Evolutionary conservation across 2,888 invertebrate species (phyloP), one percentile per base, ranked within the genome.

Genomic region (Philaethria dido): DNA sequence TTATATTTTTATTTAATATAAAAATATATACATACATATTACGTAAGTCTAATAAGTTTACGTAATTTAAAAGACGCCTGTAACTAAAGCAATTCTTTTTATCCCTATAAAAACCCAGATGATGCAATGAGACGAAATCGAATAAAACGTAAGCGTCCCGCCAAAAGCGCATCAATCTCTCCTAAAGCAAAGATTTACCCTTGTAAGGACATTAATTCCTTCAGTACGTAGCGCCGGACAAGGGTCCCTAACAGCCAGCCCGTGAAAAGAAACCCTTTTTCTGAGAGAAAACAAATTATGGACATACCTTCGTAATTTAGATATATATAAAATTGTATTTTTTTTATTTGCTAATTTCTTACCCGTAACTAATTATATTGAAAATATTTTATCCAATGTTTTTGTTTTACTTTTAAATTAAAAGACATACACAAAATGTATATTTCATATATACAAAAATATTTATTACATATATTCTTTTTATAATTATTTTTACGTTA

Each of bases 251-350:
- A 72, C 74, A 72, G 70, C 70, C 75, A 77, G 74, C 79, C 80
- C 86, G 85, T 86, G 84, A 84, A 88, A 88, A 85, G 86, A 88
- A 88, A 88, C 86, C 89, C 88, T 86, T 89, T 87, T 84, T 81
- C 74, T 76, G 45, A 52, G 59, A 57, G 55, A 62, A 62, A 69
- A 33, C 36, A 33, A 3, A 39, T n/a, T n/a, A 20, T 70, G 69
- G 72, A 72, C 62, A 18, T 72, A 11, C 64, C 66, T 52, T 42
- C 11, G 14, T 4, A n/a, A 42, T 42, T 42, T 44, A 25, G n/a
- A 16, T 29, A 44, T 59, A 2, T 0, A 22, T 20, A 1, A 18
- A n/a, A 2, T n/a, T 54, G 2, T 54, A 13, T 13, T 39, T 39
- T 54, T 54, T 33, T n/a, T 36, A 33, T 36, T 18, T 54, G 9